Evolutionary conservation across 2,888 invertebrate species (phyloP), one percentile per base, ranked within the genome.

Genomic region (Carpatolechia fugitivella): DNA sequence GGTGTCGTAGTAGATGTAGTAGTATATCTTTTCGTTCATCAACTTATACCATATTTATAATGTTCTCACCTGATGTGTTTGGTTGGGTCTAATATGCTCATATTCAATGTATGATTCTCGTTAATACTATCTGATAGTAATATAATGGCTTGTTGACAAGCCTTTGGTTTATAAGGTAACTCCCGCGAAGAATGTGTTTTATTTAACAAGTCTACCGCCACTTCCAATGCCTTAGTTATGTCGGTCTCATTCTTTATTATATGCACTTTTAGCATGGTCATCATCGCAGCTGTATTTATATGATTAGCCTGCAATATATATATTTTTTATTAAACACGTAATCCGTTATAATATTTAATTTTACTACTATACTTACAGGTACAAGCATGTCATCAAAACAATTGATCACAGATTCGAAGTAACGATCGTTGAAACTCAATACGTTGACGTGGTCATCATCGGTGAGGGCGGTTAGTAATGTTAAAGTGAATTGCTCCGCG

Each of bases 371-470:
- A 76, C 80, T 74, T 55, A 89, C 90, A 64, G 89, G 66, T 8
- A 89, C 86, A 41, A 90, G 76, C 63, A 74, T 82, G 20, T 87
- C 78, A 54, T 84, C 74, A 50, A 89, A 88, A 60, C 90, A 90
- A 35, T 63, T 68, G 33, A 90, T 86, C 1, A 84, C 82, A 0
- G 89, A 85, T 52, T 76, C 61, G n/a, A 83, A 63, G n/a, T 63
- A 54, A 1, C 80, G 30, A 11, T 40, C 74, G 58, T 87, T 88
- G 62, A 83, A 89, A 2, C 85, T 70, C 7, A 89, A 61, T 11
- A 90, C 83, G 54, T 89, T 90, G 30, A 89, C 87, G 58, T 84
- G 79, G 54, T 90, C 89, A 30, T 90, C 89, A 46, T 90, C 89
- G 0, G 89, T 88, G 29, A 90, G 75, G 0, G 89, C 87, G 53